Percentiles rank a stretch among this genome's conserved stretches.
Evolutionary conservation across 2,113 vertebrate genomes (phyloP).

Genomic region (Fulmarus glacialis): DNA sequence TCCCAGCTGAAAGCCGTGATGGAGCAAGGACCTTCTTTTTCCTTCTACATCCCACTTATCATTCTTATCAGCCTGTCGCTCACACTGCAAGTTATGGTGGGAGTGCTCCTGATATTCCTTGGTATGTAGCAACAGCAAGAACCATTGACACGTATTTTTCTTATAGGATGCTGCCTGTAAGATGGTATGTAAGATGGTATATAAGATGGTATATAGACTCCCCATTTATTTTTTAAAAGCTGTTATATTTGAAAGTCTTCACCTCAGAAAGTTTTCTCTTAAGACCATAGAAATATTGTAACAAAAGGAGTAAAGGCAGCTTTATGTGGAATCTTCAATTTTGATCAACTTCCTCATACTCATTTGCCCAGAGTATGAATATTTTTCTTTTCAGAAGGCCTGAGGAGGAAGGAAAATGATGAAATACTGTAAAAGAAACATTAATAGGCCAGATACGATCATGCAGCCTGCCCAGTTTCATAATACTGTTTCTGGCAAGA

Average conservation of each 20-base stretch:
- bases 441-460: background rate
- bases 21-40: constrained; percentile 83
- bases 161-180: rapidly evolving
- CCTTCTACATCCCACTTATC: constrained; percentile 86
- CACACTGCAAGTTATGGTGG: constrained; percentile 87
- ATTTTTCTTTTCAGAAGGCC: background rate
- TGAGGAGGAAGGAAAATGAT: constrained; percentile 21
- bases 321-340: background rate
- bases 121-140: constrained; percentile 74
- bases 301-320: background rate
- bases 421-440: background rate
- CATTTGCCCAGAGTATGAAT: background rate
- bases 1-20: constrained; percentile 95
- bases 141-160: background rate
- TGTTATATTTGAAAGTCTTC: background rate
- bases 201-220: background rate
- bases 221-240: background rate
- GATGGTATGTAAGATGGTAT: background rate
- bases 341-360: background rate
- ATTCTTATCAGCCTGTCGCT: constrained; percentile 90
- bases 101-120: constrained; percentile 93
- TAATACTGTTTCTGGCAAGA: background rate
- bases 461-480: background rate
- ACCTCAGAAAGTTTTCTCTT: background rate
- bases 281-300: background rate